Conservation (phyloP, 2,888 invertebrate genomes). For the Tipula lateralis region DNA sequence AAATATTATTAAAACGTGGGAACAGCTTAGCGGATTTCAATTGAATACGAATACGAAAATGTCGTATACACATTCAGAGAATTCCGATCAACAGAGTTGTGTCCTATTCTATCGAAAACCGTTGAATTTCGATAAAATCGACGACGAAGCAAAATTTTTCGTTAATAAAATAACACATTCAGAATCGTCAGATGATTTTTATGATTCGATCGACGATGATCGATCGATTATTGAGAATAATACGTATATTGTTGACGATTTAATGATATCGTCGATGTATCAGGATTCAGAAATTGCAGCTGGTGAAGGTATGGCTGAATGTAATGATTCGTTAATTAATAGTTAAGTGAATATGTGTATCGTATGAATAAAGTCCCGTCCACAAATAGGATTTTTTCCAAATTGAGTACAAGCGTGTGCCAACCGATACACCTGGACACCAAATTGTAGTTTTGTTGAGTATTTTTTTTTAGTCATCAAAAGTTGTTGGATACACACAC, state of each 20-base stretch:
- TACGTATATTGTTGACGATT: slow-evolving; percentile 27
- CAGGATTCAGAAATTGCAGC: slow-evolving; percentile 32
- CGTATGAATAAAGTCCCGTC: neutral
- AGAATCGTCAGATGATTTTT: slow-evolving; percentile 35
- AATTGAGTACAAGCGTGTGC: neutral
- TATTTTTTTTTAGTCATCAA: too few relatives aligned
- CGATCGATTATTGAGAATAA: slow-evolving; percentile 31
- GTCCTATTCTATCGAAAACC: slow-evolving; percentile 33
- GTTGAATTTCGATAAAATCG: slow-evolving; percentile 30
- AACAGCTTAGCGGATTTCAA: slow-evolving; percentile 33
- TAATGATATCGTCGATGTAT: neutral
- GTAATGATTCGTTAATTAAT: slow-evolving; percentile 34
- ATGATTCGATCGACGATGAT: slow-evolving; percentile 37
- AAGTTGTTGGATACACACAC: too few relatives aligned
- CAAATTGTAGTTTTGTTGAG: too few relatives aligned
- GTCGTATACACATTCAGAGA: slow-evolving; percentile 31
- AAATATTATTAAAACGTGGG: slow-evolving; percentile 37
- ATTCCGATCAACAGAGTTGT: slow-evolving; percentile 32
- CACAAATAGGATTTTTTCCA: neutral
- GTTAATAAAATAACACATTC: slow-evolving; percentile 36
- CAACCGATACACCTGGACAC: too few relatives aligned
- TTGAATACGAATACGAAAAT: slow-evolving; percentile 27
- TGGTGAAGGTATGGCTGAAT: slow-evolving; percentile 37
- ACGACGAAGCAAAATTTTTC: slow-evolving; percentile 35
- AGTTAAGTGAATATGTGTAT: slow-evolving; percentile 28